Evolutionary conservation across 2,888 invertebrate species (phyloP), one percentile per base, ranked within the genome.

Genomic region (Orthosia cruda): DNA sequence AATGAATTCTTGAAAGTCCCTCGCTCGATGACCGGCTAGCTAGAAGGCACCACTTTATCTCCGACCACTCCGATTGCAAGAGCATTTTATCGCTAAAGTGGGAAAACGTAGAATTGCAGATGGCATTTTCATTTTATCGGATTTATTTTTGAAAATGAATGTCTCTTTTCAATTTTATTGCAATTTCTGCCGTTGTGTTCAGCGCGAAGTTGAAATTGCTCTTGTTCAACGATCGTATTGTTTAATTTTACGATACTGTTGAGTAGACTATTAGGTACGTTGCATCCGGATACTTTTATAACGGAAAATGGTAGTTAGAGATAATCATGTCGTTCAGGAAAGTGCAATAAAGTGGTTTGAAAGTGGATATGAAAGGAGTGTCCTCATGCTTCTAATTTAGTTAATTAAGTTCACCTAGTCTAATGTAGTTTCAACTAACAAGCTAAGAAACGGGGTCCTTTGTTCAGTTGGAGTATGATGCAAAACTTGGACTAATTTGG

Each of bases 1-100:
- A 92, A 92, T 90, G 88, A 88, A 92, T 92, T 88, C 90, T 89
- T 90, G 72, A 89, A 93, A 92, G 91, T 87, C 69, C 52, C 16
- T 86, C 71, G 77, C 81, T 83, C 87, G 87, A 82, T 84, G 86
- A 79, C 81, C 77, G 72, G 80, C 58, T 66, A 62, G 81, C 54
- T 76, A 52, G 55, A 74, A 74, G 65, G 74, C 68, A 57, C 54
- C 64, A 77, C 73, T 83, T 72, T 83, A 83, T 80, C 77, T 67
- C 61, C 81, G 80, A 81, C 73, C 82, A 77, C 79, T 79, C 72
- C 84, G 66, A 82, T 71, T 77, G 79, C 67, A 77, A 80, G 76
- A 76, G 74, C 69, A 80, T 86, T 87, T 86, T 83, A 86, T 77
- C 80, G 73, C 64, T 68, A 71, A 78, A 87, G 59, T 69, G 74